phyloP scores from a whole-genome alignment of 2,797 vertebrate species.

The Myotis vivesi region DNA sequence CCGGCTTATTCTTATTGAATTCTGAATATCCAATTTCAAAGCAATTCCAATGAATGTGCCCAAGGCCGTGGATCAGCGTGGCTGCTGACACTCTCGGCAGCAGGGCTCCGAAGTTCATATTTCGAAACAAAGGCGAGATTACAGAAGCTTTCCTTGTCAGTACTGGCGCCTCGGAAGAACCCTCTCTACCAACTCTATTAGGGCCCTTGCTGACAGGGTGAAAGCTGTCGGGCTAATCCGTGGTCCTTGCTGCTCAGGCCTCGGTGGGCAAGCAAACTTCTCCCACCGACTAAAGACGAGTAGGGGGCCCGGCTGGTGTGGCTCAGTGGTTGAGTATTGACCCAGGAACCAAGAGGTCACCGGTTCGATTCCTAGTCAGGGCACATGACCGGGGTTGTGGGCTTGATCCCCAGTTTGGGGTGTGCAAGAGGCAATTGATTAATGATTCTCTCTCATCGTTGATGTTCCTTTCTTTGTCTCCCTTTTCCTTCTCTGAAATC shows the following conservation, averaged over 20 bases:
- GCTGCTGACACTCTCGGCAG: slow-evolving; percentile 82
- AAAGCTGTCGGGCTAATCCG: slow-evolving; percentile 42
- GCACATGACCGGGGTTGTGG: no score
- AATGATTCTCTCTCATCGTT: no score
- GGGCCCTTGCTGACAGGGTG: slow-evolving; percentile 65
- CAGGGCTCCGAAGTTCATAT: slow-evolving; percentile 80
- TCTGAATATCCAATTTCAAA: slow-evolving; percentile 86
- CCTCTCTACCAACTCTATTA: slow-evolving; percentile 76
- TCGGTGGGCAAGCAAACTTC: slow-evolving; percentile 57
- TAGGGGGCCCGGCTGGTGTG: neutral
- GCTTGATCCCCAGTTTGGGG: no score
- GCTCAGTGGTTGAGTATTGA: no score
- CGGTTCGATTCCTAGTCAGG: no score
- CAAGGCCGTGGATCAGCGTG: slow-evolving; percentile 83
- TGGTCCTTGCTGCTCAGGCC: slow-evolving; percentile 7
- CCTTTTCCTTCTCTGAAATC: no score
- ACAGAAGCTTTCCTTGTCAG: slow-evolving; percentile 80
- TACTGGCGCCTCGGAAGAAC: slow-evolving; percentile 74
- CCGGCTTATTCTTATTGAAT: slow-evolving; percentile 86
- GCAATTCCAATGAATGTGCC: slow-evolving; percentile 85
- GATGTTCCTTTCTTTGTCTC: no score
- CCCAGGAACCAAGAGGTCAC: no score
- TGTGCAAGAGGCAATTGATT: no score
- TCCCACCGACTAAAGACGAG: neutral
- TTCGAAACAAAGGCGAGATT: slow-evolving; percentile 85